Conservation (phyloP, 2,797 vertebrate species). For the Petrocephalus schoutedeni region DNA sequence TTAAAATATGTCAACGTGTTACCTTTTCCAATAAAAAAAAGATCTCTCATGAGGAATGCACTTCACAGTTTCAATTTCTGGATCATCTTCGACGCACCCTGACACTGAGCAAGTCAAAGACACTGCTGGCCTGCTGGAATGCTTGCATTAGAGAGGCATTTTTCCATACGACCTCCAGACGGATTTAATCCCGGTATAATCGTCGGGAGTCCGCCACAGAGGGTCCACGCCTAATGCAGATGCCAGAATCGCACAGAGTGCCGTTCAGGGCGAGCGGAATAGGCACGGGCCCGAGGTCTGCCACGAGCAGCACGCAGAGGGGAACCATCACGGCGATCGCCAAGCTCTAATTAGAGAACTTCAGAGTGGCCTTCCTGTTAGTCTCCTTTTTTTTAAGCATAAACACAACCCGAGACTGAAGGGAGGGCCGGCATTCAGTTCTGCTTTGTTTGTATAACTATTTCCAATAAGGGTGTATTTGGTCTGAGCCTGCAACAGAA, state of each 20-base stretch:
- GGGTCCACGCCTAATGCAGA: conserved; percentile 43
- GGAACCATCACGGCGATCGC: background rate
- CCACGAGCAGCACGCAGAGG: conserved; percentile 37
- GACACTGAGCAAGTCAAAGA: background rate
- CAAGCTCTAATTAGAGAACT: conserved; percentile 37
- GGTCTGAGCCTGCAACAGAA: background rate
- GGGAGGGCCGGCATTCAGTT: background rate
- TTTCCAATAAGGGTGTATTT: background rate
- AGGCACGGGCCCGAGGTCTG: conserved; percentile 18
- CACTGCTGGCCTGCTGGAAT: background rate
- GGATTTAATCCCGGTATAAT: conserved; percentile 43
- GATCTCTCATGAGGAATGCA: conserved; percentile 11
- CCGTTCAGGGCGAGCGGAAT: conserved; percentile 48
- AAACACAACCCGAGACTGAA: background rate
- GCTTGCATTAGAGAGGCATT: background rate
- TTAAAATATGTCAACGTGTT: conserved; percentile 48
- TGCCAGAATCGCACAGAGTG: conserved; percentile 47
- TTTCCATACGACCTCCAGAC: conserved; percentile 40
- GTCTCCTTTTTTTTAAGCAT: background rate
- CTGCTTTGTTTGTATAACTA: background rate
- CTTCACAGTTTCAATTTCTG: background rate
- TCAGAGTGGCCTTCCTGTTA: conserved; percentile 22
- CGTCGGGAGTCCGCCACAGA: conserved; percentile 45
- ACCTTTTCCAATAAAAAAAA: conserved; percentile 41
- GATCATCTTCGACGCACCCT: background rate